Conservation (phyloP, 2,888 invertebrate genomes). For the Muscina levida region DNA sequence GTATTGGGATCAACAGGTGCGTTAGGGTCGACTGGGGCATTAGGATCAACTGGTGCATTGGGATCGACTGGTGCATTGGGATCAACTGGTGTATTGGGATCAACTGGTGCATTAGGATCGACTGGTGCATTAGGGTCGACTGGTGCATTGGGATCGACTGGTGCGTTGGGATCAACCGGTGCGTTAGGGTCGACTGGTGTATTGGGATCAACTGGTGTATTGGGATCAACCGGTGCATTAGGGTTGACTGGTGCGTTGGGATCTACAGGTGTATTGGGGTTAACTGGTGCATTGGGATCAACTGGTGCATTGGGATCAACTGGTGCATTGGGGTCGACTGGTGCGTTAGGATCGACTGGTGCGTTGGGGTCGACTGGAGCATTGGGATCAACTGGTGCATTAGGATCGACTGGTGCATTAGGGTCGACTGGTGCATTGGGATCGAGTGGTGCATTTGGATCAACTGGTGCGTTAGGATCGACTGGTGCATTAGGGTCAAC, state of each 20-base stretch:
- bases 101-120: slow-evolving; percentile 45
- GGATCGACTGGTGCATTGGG: slow-evolving; percentile 54
- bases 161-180: slow-evolving; percentile 59
- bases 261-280: slow-evolving; percentile 41
- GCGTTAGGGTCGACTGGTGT: slow-evolving; percentile 63
- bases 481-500: slow-evolving; percentile 53
- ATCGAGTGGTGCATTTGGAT: slow-evolving; percentile 41
- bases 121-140: slow-evolving; percentile 56
- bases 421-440: slow-evolving; percentile 55
- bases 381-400: slow-evolving; percentile 48
- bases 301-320: slow-evolving; percentile 37
- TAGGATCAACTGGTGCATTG: slow-evolving; percentile 45
- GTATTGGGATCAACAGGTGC: slow-evolving; percentile 44
- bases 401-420: slow-evolving; percentile 46
- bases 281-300: slow-evolving; percentile 29
- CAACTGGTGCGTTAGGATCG: slow-evolving; percentile 40
- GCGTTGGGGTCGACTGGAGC: slow-evolving; percentile 33
- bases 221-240: slow-evolving; percentile 44
- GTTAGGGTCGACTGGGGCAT: slow-evolving; percentile 49
- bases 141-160: slow-evolving; percentile 53
- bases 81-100: slow-evolving; percentile 40
- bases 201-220: slow-evolving; percentile 54
- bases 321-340: slow-evolving; percentile 42
- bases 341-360: slow-evolving; percentile 39
- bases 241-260: slow-evolving; percentile 55